Evolutionary conservation across 2,888 invertebrate species (phyloP), one percentile per base, ranked within the genome.

Genomic region (Tiliacea aurago): DNA sequence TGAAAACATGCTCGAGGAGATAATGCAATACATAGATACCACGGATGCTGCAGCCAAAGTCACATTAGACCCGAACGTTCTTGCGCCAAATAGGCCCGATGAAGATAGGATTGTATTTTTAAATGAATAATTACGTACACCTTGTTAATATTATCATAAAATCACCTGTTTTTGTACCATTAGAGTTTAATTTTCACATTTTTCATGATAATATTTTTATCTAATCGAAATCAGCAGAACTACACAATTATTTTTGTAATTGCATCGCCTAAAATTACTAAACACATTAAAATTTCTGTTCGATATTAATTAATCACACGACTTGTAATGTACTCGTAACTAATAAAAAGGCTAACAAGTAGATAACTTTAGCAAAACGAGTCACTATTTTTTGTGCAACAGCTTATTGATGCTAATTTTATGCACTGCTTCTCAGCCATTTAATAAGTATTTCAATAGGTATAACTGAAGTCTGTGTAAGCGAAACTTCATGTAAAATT

Each of bases 1-100:
- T 63, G 91, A 93, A 59, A 90, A 92, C 74, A 94, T 96, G 94
- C 88, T 95, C 0, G 91, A 94, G n/a, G 96, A 95, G 89, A 95
- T 96, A 87, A 90, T 95, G 90, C 90, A 95, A 72, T 94, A 93
- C 73, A 94, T 95, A 41, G 91, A 92, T 76, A 90, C 83, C n/a
- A 90, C 86, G 23, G 92, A 93, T 51, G 83, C 70, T 61, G 58
- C 37, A 45, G 85, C 80, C 33, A 86, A 84, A 53, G 81, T 88
- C 3, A 71, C 83, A 41, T 84, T 95, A 63, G 89, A 94, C 74
- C 90, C 94, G 0, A 89, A 89, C 13, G 75, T 89, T 51, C 87
- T 95, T 18, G 87, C 90, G 33, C 95, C 96, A 0, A 95, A 95
- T 71, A 92, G 94, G 79, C 89, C 89, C 55, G 90, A 90, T 10